These are phyloP conservation scores for Nylanderia fulva DNA, from an alignment of 1,140 invertebrate species.

Conservation along the genomic window DNA sequence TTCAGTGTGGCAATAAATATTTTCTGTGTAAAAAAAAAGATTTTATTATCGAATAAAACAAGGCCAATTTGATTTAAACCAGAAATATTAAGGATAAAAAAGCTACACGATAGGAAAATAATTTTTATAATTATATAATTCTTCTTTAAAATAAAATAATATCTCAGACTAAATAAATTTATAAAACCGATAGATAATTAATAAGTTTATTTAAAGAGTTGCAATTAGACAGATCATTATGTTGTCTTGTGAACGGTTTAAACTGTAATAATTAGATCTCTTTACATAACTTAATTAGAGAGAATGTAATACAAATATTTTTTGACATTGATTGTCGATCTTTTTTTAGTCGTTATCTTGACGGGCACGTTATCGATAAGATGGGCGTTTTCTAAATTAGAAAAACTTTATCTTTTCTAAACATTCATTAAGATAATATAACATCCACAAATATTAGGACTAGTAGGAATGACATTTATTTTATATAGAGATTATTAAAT, in stretches of 20 bases:
- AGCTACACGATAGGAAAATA: background rate
- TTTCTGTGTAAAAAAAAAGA: background rate
- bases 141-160: background rate
- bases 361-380: slow-evolving; percentile 27
- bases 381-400: background rate
- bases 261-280: slow-evolving; percentile 1
- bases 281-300: background rate
- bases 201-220: background rate
- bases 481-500: background rate
- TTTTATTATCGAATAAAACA: background rate
- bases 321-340: slow-evolving; percentile 5
- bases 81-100: background rate
- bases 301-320: background rate
- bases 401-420: slow-evolving; percentile 12
- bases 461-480: background rate
- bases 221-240: background rate
- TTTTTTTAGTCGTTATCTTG: slow-evolving; percentile 29
- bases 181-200: background rate
- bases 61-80: background rate
- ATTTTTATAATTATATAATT: background rate
- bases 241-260: background rate
- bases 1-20: background rate
- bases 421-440: background rate
- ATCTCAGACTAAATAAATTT: background rate
- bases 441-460: background rate